phyloP scores from a whole-genome alignment of 2,797 vertebrate species.

The Eutrigla gurnardus region DNA sequence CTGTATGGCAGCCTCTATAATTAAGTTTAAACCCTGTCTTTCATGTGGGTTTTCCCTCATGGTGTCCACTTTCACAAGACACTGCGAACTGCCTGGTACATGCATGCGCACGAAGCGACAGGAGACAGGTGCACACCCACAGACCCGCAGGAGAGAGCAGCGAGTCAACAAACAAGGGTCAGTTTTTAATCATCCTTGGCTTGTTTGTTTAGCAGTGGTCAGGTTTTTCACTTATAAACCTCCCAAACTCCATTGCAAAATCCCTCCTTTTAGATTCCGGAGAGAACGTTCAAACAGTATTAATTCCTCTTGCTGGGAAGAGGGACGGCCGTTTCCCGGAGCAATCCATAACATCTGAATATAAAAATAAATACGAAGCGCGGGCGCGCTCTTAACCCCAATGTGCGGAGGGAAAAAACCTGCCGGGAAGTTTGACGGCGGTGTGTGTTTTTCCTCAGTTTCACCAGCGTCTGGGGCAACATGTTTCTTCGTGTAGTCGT shows the following conservation, averaged over 20 bases:
- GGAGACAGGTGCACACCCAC: constrained; percentile 64
- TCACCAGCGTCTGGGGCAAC: constrained; percentile 45
- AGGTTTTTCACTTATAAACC: constrained; percentile 65
- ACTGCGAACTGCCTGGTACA: constrained; percentile 1
- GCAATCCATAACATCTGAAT: constrained; percentile 84
- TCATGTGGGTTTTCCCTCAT: not conserved
- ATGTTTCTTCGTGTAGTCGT: constrained; percentile 23
- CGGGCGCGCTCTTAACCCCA: constrained; percentile 61
- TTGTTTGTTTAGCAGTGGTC: constrained; percentile 73
- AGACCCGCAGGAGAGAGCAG: constrained; percentile 38
- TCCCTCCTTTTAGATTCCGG: constrained; percentile 64
- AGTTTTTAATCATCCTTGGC: constrained; percentile 61
- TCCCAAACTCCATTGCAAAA: constrained; percentile 62
- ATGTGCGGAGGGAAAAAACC: constrained; percentile 67
- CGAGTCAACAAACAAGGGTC: constrained; percentile 67
- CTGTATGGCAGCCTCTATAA: not conserved
- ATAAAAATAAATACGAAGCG: constrained; percentile 83
- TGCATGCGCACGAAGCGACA: constrained; percentile 17
- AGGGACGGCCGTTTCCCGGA: constrained; percentile 79
- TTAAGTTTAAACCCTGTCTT: constrained; percentile 1
- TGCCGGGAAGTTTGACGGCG: constrained; percentile 65
- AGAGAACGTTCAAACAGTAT: constrained; percentile 79
- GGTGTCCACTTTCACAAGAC: not conserved
- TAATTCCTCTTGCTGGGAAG: constrained; percentile 81
- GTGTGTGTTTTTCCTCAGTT: constrained; percentile 74